Percentiles rank a stretch among this genome's conserved stretches.
Evolutionary conservation across 2,888 invertebrate genomes (phyloP).

Genomic region (Urechis unicinctus): DNA sequence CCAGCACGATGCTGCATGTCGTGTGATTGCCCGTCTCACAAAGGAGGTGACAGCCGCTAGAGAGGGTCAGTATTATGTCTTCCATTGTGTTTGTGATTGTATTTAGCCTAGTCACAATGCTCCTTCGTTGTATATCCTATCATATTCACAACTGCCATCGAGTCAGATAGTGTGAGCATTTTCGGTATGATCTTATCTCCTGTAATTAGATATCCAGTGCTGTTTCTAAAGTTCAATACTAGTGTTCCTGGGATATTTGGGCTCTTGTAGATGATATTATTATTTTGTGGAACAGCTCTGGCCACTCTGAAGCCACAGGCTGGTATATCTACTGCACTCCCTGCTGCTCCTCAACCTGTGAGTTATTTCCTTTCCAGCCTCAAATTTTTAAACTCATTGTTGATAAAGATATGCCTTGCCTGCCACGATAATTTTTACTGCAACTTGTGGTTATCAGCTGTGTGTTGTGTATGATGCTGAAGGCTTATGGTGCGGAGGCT

Average conservation of each 20-base stretch:
- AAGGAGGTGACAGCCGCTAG: conserved; percentile 98
- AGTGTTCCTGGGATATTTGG: too few species aligned
- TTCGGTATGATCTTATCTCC: too few species aligned
- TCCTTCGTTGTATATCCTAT: too few species aligned
- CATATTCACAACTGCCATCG: too few species aligned
- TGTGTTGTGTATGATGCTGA: conserved; percentile 43
- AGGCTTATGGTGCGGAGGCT: conserved; percentile 76
- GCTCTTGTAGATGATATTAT: too few species aligned
- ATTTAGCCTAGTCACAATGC: too few species aligned
- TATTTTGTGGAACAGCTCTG: too few species aligned
- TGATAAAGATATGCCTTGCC: not conserved
- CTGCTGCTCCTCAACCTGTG: conserved; percentile 37
- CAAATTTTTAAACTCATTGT: not conserved
- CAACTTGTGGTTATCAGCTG: too few species aligned
- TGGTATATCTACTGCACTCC: conserved; percentile 59
- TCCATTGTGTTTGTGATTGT: too few species aligned
- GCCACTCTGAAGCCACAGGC: conserved; percentile 98
- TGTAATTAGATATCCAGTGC: too few species aligned
- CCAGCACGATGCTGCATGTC: conserved; percentile 96
- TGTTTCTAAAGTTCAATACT: too few species aligned
- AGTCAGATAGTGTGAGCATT: too few species aligned
- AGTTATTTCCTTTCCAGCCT: conserved; percentile 11
- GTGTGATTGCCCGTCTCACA: conserved; percentile 93
- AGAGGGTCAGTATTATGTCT: conserved; percentile 57
- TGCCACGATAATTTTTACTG: not conserved